Conservation (phyloP, 2,113 vertebrate species). For the Catagonus wagneri region DNA sequence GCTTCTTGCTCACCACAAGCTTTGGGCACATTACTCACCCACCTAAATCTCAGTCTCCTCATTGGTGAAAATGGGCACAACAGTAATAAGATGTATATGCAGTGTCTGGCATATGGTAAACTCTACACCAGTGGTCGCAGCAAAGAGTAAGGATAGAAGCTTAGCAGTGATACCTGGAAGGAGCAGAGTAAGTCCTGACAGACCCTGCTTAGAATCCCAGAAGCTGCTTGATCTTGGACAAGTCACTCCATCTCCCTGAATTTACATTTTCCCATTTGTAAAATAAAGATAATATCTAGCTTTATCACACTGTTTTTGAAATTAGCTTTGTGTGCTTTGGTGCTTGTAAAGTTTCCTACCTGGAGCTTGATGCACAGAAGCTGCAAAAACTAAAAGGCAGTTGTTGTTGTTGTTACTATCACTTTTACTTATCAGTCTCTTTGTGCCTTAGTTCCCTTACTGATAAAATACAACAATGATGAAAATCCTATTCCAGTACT, state of each 20-base stretch:
- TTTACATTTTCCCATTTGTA: neutral
- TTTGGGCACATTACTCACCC: neutral
- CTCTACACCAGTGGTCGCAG: neutral
- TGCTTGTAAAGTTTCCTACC: neutral
- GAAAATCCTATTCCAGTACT: neutral
- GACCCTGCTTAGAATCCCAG: neutral
- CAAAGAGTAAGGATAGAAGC: neutral
- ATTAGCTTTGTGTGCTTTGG: neutral
- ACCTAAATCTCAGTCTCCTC: neutral
- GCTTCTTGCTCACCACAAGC: neutral
- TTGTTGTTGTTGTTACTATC: neutral
- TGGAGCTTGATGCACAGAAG: neutral
- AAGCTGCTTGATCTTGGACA: neutral
- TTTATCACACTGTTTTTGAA: neutral
- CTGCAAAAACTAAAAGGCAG: neutral
- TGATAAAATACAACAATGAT: slow-evolving; percentile 14
- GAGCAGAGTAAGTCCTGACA: neutral
- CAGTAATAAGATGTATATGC: neutral
- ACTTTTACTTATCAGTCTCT: neutral
- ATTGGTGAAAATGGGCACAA: neutral
- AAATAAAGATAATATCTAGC: neutral
- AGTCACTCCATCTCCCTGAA: neutral
- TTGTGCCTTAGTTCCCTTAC: slow-evolving; percentile 4
- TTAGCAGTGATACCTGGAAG: neutral
- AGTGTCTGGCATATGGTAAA: neutral